Base-by-base conservation (phyloP, 2,113 vertebrate genomes). In the Scartelaos histophorus region DNA sequence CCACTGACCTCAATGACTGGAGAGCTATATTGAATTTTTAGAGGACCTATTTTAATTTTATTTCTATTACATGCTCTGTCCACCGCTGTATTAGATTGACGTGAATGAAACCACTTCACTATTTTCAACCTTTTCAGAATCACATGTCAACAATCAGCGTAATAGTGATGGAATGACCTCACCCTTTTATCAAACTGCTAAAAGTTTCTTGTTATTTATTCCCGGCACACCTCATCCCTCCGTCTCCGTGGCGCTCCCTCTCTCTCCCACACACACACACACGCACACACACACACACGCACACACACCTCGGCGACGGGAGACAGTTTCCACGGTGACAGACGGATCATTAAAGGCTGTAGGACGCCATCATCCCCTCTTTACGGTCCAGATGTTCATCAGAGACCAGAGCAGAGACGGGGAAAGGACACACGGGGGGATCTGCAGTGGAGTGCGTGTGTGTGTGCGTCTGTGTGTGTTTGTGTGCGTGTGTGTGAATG, bases 351-450 rank as follows among this genome's bases (percentile, higher is more conserved):
- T 76, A 86, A 82, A 79, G 87, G 82, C 81, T 86, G 81, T 81
- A 70, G 85, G 82, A 83, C 15, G 68, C 82, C 79, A 78, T 82
- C 78, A 79, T 86, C 70, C 78, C 67, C 74, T 81, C 80, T 88
- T 89, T 82, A 89, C 35, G 56, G 75, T 83, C 85, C 87, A 87
- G 85, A 86, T 89, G 86, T 91, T 89, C 45, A 17, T 56, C 76
- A 81, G 73, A 75, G 69, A 70, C 69, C 62, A 65, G 56, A 58
- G 82, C 71, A 78, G 76, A 80, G 70, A 80, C 29, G 57, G 51
- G 82, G 80, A 66, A 75, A 75, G 58, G 56, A 58, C 56, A 71
- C 66, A 56, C 58, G 58, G n/a, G 65, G 22, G 22, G 67, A 66
- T 12, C 72, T 74, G 75, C 65, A 12, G 62, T 17, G 66, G 29